A percentile compares a stretch with the other conserved stretches of the same genome.
Conservation (phyloP, 2,797 vertebrate species). For the Crypturellus tataupa region DNA sequence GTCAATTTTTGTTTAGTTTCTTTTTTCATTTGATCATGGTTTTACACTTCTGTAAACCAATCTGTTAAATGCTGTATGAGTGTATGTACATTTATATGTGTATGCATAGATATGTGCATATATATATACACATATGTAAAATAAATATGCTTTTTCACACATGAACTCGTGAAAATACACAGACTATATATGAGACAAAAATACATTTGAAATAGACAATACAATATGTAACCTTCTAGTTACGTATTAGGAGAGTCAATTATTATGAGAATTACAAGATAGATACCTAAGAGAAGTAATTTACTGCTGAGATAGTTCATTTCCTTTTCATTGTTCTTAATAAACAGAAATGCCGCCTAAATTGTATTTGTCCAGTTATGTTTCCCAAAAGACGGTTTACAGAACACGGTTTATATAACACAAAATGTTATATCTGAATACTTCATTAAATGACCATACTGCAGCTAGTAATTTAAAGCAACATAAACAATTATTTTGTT, state of each 20-base stretch:
- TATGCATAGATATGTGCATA: not conserved
- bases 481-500: not conserved
- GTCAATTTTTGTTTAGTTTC: not conserved
- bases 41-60: not conserved
- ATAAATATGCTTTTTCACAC: not conserved
- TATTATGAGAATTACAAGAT: not conserved
- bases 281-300: not conserved
- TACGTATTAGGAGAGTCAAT: not conserved
- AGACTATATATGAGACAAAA: not conserved
- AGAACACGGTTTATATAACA: not conserved
- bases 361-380: not conserved
- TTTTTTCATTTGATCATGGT: not conserved
- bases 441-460: constrained; percentile 14
- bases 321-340: constrained; percentile 41
- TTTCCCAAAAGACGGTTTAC: not conserved
- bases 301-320: constrained; percentile 19
- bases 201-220: not conserved
- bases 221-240: not conserved
- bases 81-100: not conserved
- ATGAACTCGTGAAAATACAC: not conserved
- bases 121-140: no score
- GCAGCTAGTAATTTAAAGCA: not conserved
- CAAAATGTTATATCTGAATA: not conserved
- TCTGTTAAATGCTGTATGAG: not conserved
- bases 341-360: constrained; percentile 17